phyloP scores from a whole-genome alignment of 2,797 vertebrate species.

The Hylomyscus alleni region DNA sequence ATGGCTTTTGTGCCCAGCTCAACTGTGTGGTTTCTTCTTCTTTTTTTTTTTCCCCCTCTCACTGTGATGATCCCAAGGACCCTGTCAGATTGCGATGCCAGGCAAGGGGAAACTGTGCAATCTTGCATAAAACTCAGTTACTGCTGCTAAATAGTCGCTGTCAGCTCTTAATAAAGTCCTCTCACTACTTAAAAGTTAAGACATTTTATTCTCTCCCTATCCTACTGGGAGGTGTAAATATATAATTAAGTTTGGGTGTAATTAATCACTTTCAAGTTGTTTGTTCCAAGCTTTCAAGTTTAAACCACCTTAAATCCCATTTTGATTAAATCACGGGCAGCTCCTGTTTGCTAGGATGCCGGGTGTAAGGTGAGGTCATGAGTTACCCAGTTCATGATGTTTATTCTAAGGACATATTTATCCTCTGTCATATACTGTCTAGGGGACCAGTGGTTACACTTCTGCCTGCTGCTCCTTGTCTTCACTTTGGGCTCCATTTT shows the following conservation, averaged over 20 bases:
- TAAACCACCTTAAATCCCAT: conserved; percentile 74
- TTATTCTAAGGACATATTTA: background rate
- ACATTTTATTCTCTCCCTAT: conserved; percentile 71
- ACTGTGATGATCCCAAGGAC: conserved; percentile 15
- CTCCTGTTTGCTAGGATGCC: conserved; percentile 20
- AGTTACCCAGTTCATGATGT: conserved; percentile 13
- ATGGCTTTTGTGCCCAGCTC: conserved; percentile 65
- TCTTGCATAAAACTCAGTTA: conserved; percentile 77
- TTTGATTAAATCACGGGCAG: conserved; percentile 74
- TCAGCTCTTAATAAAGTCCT: conserved; percentile 77
- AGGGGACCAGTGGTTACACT: conserved; percentile 1
- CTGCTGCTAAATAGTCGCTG: conserved; percentile 72
- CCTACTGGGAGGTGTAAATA: conserved; percentile 76
- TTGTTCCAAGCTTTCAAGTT: conserved; percentile 67
- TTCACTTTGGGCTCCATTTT: background rate
- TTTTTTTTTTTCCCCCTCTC: background rate
- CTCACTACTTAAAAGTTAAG: conserved; percentile 63
- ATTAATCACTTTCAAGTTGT: conserved; percentile 77
- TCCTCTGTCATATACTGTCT: background rate
- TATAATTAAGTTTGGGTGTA: conserved; percentile 76
- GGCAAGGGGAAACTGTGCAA: conserved; percentile 72
- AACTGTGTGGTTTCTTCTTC: background rate
- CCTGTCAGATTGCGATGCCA: conserved; percentile 57
- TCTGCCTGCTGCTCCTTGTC: background rate
- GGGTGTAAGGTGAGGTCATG: background rate